Evolutionary conservation across 2,797 vertebrate species (phyloP).

Genomic region (Gymnopithys bicolor): DNA sequence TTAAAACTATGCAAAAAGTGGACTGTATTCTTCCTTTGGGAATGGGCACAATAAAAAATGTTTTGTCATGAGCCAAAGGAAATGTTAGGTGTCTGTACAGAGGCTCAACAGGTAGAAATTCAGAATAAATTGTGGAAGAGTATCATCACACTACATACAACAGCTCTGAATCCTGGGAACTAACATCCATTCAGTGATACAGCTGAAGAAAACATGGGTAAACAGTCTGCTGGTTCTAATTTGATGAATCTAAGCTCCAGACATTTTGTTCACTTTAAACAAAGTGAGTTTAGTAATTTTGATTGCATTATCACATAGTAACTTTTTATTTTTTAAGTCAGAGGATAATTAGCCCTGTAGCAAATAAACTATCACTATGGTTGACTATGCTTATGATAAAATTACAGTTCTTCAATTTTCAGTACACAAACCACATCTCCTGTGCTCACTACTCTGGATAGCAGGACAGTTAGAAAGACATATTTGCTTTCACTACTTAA

Average conservation of each 20-base stretch:
- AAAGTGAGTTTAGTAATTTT: background rate
- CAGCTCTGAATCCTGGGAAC: background rate
- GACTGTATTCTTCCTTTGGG: background rate
- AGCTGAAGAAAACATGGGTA: background rate
- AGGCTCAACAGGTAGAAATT: background rate
- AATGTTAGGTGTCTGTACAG: background rate
- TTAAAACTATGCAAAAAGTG: background rate
- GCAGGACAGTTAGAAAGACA: background rate
- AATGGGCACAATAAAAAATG: background rate
- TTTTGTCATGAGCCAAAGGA: background rate
- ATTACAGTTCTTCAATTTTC: background rate
- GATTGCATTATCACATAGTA: background rate
- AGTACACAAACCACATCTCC: background rate
- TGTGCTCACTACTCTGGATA: fast-evolving
- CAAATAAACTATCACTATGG: background rate
- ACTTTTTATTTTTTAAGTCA: background rate
- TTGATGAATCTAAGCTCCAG: background rate
- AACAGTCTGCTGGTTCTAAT: background rate
- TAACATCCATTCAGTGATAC: background rate
- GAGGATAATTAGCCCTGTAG: background rate
- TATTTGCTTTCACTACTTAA: background rate
- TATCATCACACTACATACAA: background rate
- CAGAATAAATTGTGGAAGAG: background rate
- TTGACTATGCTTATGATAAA: background rate
- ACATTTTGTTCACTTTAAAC: background rate